A percentile compares a stretch with the other conserved stretches of the same genome.
Evolutionary conservation across 2,888 invertebrate genomes (phyloP).

Genomic region (Dione vanillae): DNA sequence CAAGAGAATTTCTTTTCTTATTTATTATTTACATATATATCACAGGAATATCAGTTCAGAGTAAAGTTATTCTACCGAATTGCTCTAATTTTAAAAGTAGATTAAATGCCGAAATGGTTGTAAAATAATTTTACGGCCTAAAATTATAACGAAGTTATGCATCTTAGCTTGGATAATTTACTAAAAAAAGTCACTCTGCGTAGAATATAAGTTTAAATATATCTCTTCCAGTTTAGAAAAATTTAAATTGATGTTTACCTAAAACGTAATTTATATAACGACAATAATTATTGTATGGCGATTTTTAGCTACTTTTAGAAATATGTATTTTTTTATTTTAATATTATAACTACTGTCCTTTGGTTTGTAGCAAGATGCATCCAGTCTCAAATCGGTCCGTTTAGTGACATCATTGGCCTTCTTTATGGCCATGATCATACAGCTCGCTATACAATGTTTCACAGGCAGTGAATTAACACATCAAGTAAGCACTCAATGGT

Average conservation of each 20-base stretch:
- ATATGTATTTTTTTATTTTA: neutral
- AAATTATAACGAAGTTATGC: no score
- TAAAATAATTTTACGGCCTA: no score
- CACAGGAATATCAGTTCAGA: conserved; percentile 13
- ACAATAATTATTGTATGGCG: no score
- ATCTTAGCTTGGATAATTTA: neutral
- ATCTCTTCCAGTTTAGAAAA: no score
- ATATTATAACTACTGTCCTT: no score
- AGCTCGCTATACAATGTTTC: conserved; percentile 75
- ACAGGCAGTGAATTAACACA: conserved; percentile 74
- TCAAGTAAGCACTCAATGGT: conserved; percentile 58
- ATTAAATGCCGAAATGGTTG: neutral
- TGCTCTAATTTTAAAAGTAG: conserved; percentile 11
- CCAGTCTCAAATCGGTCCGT: conserved; percentile 70
- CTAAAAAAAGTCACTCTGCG: neutral
- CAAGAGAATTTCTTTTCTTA: conserved; percentile 32
- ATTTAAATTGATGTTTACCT: no score
- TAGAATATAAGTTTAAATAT: no score
- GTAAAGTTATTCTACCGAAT: conserved; percentile 2
- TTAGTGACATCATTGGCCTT: conserved; percentile 75
- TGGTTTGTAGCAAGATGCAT: conserved; percentile 79
- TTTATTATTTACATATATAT: conserved; percentile 39
- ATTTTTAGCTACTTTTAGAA: no score
- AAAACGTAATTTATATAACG: no score
- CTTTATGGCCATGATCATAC: conserved; percentile 75